phyloP scores from a whole-genome alignment of 2,797 vertebrate genomes.

The Masticophis lateralis region DNA sequence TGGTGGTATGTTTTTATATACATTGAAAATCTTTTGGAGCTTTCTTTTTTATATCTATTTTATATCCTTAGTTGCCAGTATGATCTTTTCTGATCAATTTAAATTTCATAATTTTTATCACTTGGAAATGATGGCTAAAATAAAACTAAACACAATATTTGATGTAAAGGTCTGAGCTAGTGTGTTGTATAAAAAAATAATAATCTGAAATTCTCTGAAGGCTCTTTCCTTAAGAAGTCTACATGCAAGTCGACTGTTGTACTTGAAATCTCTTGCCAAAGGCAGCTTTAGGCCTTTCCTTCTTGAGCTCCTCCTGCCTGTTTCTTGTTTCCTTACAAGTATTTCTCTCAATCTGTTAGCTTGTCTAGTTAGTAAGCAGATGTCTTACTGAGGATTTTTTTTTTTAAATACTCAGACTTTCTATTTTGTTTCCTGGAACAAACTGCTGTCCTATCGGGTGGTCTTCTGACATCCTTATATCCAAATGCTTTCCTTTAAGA shows the following conservation, averaged over 20 bases:
- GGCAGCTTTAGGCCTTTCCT: neutral
- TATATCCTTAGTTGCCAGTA: too few relatives aligned
- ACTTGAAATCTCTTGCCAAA: slow-evolving; percentile 8
- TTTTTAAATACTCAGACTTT: neutral
- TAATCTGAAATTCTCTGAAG: accelerated
- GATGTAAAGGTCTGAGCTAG: neutral
- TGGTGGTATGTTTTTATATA: too few relatives aligned
- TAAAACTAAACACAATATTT: neutral
- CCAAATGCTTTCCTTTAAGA: neutral
- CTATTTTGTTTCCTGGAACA: accelerated
- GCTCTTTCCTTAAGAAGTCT: neutral
- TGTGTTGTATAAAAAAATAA: neutral
- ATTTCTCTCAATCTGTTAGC: neutral
- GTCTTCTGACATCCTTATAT: neutral
- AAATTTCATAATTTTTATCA: too few relatives aligned
- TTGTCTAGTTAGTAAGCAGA: neutral
- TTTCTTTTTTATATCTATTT: too few relatives aligned
- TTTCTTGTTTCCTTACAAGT: neutral
- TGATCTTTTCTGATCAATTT: too few relatives aligned
- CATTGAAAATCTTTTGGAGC: too few relatives aligned
- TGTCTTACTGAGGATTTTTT: neutral
- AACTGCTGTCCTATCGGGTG: neutral
- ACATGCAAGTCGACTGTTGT: accelerated
- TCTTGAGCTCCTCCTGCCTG: neutral
- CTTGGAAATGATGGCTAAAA: neutral